These are phyloP conservation scores for Dinoponera quadriceps DNA, from an alignment of 1,140 invertebrate species.

Conservation along the genomic window DNA sequence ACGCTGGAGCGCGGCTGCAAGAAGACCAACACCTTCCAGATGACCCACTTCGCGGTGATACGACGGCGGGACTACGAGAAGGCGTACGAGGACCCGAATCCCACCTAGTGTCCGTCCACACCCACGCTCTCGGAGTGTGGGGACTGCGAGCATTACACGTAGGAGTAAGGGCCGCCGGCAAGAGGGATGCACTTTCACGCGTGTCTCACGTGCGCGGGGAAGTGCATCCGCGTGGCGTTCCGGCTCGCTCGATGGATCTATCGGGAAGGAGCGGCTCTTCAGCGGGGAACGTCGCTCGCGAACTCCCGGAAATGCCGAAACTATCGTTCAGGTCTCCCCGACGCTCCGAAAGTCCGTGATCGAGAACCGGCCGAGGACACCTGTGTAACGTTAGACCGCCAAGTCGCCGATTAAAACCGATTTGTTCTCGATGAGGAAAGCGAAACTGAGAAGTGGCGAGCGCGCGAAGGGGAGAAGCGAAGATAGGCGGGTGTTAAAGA, in stretches of 20 bases:
- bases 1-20: conserved; percentile 93
- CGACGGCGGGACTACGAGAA: conserved; percentile 87
- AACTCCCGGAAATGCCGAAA: conserved; percentile 5
- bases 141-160: conserved; percentile 83
- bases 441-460: not conserved
- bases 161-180: conserved; percentile 59
- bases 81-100: conserved; percentile 84
- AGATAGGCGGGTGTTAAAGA: not conserved
- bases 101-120: conserved; percentile 85
- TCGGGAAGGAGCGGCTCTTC: conserved; percentile 28
- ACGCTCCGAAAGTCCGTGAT: not conserved
- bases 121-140: conserved; percentile 83
- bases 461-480: not conserved
- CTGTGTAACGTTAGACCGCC: conserved; percentile 42
- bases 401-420: not conserved
- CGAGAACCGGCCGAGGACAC: not conserved
- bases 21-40: conserved; percentile 91
- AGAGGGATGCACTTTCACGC: conserved; percentile 29
- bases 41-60: conserved; percentile 94
- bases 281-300: conserved; percentile 11
- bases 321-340: not conserved
- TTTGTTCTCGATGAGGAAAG: not conserved
- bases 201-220: not conserved
- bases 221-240: not conserved
- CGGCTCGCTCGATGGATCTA: not conserved